These are phyloP conservation scores for Otolemur garnettii DNA, from an alignment of 2,113 vertebrate genomes.

Conservation along the genomic window DNA sequence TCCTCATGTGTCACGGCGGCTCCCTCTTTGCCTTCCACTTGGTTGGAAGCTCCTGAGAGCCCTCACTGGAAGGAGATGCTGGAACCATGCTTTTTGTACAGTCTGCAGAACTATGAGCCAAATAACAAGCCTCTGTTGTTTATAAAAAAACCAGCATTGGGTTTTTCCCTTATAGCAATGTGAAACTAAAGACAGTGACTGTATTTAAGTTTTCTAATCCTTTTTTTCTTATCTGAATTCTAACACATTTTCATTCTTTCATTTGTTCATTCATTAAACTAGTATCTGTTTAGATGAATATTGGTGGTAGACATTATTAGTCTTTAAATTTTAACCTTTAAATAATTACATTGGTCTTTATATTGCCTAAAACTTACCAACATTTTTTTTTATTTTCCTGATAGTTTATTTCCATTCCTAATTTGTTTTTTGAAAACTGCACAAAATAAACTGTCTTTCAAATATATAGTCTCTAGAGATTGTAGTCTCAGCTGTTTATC, in stretches of 20 bases:
- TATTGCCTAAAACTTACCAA: neutral
- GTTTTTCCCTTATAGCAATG: too few relatives aligned
- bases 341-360: neutral
- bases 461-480: neutral
- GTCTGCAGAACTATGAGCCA: too few relatives aligned
- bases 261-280: neutral
- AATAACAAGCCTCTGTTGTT: too few relatives aligned
- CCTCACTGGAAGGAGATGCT: too few relatives aligned
- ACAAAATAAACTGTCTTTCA: constrained; percentile 39
- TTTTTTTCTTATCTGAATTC: constrained; percentile 20
- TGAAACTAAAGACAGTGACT: too few relatives aligned
- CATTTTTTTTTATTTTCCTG: constrained; percentile 24
- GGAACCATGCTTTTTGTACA: too few relatives aligned
- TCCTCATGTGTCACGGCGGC: too few relatives aligned
- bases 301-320: neutral
- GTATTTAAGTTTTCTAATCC: neutral
- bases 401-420: constrained; percentile 9
- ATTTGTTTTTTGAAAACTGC: constrained; percentile 35
- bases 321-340: constrained; percentile 37
- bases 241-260: constrained; percentile 20
- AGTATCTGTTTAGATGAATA: constrained; percentile 4
- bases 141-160: too few relatives aligned
- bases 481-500: constrained; percentile 8
- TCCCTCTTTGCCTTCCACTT: too few relatives aligned
- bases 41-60: too few relatives aligned